phyloP scores from a whole-genome alignment of 2,888 invertebrate species.

The Aethes cnicana region DNA sequence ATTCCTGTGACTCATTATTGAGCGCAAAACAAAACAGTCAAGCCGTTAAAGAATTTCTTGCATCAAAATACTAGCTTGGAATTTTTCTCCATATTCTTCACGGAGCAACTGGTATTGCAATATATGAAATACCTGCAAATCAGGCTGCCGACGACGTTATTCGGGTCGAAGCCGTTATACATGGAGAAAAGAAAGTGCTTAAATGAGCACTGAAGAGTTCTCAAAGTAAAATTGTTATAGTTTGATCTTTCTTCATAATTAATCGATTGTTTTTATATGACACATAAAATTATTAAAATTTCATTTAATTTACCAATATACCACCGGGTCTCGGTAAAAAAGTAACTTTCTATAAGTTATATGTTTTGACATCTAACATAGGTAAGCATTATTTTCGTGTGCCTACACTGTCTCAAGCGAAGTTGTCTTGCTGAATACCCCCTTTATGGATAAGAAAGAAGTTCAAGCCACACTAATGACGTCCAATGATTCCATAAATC shows the following conservation, averaged over 20 bases:
- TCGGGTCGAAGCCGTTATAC: background rate
- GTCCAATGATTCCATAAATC: background rate
- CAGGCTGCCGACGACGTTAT: slow-evolving; percentile 1
- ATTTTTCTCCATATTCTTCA: slow-evolving; percentile 39
- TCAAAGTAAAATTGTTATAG: background rate
- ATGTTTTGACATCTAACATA: too few species aligned
- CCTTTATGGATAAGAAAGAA: background rate
- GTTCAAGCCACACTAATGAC: background rate
- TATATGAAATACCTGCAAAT: slow-evolving; percentile 47
- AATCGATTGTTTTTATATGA: too few species aligned
- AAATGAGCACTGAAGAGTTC: background rate
- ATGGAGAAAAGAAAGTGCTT: background rate
- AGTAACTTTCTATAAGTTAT: too few species aligned
- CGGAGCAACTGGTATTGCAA: slow-evolving; percentile 50
- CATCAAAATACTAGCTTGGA: slow-evolving; percentile 42
- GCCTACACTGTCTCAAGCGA: too few species aligned
- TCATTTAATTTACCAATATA: too few species aligned
- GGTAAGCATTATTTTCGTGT: too few species aligned
- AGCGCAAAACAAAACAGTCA: too few species aligned
- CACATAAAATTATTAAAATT: too few species aligned
- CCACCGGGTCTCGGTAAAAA: too few species aligned
- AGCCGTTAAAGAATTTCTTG: slow-evolving; percentile 48
- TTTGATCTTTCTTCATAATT: too few species aligned
- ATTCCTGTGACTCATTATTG: too few species aligned
- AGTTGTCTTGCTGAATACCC: too few species aligned